Base-by-base conservation (phyloP, 2,888 invertebrate species). In the Drosophila gaucha region DNA sequence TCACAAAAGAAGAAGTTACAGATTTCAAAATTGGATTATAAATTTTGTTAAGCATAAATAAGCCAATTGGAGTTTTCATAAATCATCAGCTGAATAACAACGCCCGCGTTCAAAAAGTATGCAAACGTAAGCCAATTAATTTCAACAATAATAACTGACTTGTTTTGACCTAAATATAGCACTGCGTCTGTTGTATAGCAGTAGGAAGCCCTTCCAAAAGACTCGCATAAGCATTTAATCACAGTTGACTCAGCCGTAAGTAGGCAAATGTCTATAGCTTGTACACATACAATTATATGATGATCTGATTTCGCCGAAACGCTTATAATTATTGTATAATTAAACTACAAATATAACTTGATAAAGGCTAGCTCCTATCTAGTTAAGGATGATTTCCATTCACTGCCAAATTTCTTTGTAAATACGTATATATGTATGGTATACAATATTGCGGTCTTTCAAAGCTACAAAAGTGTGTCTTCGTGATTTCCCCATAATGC, bases 131-230 rank as follows among this genome's bases (percentile, higher is more conserved):
- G 30, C 10, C 12, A 10, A 47, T 47, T 33, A 16, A 22, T 6
- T 22, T 10, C 10, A 33, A 22, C 22, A 47, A 33, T 14, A 6
- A 14, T 16, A 20, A 14, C 14, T 14, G 14, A 33, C 9, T 31
- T 46, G 14, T 22, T 47, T 47, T 20, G 46, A 47, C 44, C 30
- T 30, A 20, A 20, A 30, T 44, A n/a, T n/a, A n/a, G n/a, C 18
- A 8, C 8, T 9, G 5, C 18, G 30, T 20, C n/a, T 43, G 28
- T 8, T 6, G 16, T 28, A 18, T 18, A 26, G 28, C 10, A 18
- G 4, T 16, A 10, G 14, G 2, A 16, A 26, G 16, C 5, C 12
- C 12, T 41, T n/a, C 9, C 24, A 24, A 18, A 5, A 28, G 16
- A 44, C 26, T 28, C 12, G 18, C 8, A 12, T 8, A 18, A 4